Conservation (phyloP, 2,113 vertebrate species). For the Hemicordylus capensis region DNA sequence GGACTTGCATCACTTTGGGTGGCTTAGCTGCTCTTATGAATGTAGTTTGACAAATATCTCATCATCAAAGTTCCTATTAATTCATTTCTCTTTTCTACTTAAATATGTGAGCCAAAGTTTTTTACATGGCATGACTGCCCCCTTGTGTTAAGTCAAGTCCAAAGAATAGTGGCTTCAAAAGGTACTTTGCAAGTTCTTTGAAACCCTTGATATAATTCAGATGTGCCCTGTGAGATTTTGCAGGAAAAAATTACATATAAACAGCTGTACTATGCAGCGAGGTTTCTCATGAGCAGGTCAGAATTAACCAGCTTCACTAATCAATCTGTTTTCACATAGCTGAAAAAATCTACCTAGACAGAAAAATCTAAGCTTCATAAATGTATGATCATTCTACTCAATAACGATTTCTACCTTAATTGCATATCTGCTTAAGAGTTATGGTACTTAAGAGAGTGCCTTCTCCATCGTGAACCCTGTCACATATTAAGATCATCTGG, state of each 20-base stretch:
- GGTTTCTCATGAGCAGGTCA: neutral
- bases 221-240: neutral
- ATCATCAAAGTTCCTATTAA: conserved; percentile 18
- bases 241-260: neutral
- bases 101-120: neutral
- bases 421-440: too few species aligned
- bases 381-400: neutral
- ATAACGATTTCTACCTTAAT: neutral
- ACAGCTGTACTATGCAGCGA: neutral
- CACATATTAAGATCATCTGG: too few species aligned
- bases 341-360: too few species aligned
- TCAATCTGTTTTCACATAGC: neutral
- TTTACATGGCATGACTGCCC: conserved; percentile 62
- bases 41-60: neutral
- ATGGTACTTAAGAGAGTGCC: too few species aligned
- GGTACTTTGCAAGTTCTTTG: neutral
- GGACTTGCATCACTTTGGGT: neutral
- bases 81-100: neutral
- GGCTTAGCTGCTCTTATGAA: neutral
- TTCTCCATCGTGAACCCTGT: too few species aligned
- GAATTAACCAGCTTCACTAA: neutral
- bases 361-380: neutral
- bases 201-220: neutral
- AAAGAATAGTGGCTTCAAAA: neutral
- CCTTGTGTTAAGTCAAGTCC: conserved; percentile 46